These are phyloP conservation scores for Pelobates cultripes DNA, from an alignment of 2,797 vertebrate species.

Conservation along the genomic window DNA sequence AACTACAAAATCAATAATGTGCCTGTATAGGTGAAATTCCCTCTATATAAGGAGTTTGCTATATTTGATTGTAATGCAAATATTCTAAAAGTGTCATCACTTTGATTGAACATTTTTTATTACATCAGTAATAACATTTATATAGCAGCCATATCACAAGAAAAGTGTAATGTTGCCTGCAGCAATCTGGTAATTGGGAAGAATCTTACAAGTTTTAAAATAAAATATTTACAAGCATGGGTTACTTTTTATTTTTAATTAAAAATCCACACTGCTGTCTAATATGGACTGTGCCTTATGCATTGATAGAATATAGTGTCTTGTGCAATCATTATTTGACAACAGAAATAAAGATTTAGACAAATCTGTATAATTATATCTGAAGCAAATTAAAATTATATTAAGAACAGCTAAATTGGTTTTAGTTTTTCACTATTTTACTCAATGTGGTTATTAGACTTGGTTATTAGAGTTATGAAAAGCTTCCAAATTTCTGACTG, in stretches of 20 bases:
- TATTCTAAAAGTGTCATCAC: no score
- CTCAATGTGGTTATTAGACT: no score
- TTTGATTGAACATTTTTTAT: no score
- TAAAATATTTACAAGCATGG: slow-evolving; percentile 29
- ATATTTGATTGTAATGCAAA: no score
- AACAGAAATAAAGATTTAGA: not conserved
- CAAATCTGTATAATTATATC: not conserved
- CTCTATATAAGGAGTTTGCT: no score
- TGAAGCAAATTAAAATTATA: not conserved
- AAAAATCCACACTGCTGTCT: not conserved
- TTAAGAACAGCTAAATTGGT: not conserved
- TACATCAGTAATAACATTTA: no score
- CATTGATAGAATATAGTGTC: not conserved
- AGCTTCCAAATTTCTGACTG: no score
- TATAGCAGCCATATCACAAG: no score
- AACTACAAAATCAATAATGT: no score
- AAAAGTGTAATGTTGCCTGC: no score
- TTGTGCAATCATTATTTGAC: not conserved
- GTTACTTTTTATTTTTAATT: not conserved
- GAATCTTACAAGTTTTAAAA: slow-evolving; percentile 6
- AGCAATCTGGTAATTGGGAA: slow-evolving; percentile 3
- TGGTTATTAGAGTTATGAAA: no score
- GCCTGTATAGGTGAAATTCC: no score
- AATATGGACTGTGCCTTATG: not conserved
- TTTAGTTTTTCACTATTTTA: not conserved